Evolutionary conservation across 2,797 vertebrate genomes (phyloP).

Genomic region (Melanotaenia boesemani): DNA sequence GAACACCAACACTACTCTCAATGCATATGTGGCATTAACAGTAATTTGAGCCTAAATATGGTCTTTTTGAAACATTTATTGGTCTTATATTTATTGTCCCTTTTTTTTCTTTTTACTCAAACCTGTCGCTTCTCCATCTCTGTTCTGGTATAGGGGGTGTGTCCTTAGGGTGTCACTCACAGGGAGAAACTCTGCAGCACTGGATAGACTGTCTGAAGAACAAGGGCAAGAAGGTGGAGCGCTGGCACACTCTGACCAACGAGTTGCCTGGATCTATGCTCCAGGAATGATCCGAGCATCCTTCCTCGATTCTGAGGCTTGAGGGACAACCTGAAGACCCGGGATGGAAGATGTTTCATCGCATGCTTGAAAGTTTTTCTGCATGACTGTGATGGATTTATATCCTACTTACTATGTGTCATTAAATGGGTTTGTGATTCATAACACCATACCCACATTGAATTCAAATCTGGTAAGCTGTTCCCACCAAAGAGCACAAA

Average conservation of each 20-base stretch:
- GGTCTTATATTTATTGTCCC: not conserved
- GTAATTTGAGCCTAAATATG: not conserved
- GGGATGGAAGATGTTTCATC: slow-evolving; percentile 41
- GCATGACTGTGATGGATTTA: slow-evolving; percentile 67
- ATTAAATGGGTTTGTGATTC: slow-evolving; percentile 49
- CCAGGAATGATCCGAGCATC: slow-evolving; percentile 74
- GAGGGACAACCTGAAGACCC: slow-evolving; percentile 29
- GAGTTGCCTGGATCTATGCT: slow-evolving; percentile 87
- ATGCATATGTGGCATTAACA: not conserved
- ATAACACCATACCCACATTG: slow-evolving; percentile 23
- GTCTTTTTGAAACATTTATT: not conserved
- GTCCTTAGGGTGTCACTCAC: slow-evolving; percentile 87
- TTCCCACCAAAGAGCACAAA: slow-evolving; percentile 7
- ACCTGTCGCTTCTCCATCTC: not conserved
- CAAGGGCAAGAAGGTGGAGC: slow-evolving; percentile 87
- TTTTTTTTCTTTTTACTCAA: not conserved
- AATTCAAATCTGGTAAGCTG: slow-evolving; percentile 15
- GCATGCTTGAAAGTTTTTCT: slow-evolving; percentile 67
- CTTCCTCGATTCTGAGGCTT: slow-evolving; percentile 13
- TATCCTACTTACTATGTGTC: slow-evolving; percentile 58
- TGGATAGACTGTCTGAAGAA: slow-evolving; percentile 92
- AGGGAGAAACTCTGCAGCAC: slow-evolving; percentile 88
- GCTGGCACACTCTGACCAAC: slow-evolving; percentile 93
- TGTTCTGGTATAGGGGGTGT: slow-evolving; percentile 81
- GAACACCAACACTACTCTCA: not conserved